Evolutionary conservation across 2,113 vertebrate species (phyloP).

Genomic region (Otolemur garnettii): DNA sequence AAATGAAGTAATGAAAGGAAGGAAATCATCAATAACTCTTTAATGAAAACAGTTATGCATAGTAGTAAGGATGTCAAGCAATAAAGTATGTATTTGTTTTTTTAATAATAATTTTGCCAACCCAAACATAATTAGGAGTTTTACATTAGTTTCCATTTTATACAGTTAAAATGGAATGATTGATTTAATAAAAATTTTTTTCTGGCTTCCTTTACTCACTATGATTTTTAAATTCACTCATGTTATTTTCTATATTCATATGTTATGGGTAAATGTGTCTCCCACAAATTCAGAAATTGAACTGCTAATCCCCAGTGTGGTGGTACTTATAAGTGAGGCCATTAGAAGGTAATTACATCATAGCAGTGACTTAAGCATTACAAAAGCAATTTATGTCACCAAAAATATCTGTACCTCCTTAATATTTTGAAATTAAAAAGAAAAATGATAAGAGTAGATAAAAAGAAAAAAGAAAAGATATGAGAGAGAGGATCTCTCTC

Average conservation of each 20-base stretch:
- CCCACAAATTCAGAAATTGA: not conserved
- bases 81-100: not conserved
- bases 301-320: not conserved
- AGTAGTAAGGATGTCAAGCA: not conserved
- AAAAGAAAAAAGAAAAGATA: not conserved
- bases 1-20: not conserved
- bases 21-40: not conserved
- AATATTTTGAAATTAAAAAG: too few species aligned
- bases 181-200: not conserved
- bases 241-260: not conserved
- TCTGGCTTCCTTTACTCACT: not conserved
- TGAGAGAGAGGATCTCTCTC: not conserved
- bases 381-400: too few species aligned
- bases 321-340: not conserved
- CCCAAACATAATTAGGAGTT: not conserved
- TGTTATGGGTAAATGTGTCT: not conserved
- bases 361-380: too few species aligned
- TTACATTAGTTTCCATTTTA: not conserved
- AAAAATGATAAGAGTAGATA: too few species aligned
- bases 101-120: not conserved
- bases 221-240: conserved; percentile 21
- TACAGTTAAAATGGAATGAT: not conserved
- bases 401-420: too few species aligned
- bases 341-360: not conserved
- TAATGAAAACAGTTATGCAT: not conserved